Conservation (phyloP, 2,113 vertebrate species). For the Poecile atricapillus region DNA sequence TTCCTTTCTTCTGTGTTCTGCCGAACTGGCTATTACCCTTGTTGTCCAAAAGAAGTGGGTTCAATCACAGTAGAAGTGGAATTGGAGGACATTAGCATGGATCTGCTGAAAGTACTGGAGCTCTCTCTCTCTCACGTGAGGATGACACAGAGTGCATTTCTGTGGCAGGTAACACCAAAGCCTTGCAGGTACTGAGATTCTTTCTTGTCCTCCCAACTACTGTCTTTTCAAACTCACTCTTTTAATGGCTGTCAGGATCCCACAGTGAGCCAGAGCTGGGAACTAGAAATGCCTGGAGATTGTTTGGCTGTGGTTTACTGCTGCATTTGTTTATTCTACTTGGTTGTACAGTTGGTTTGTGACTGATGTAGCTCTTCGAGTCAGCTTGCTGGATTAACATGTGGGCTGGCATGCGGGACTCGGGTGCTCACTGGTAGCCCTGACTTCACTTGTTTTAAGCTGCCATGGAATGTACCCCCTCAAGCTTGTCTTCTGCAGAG, state of each 20-base stretch:
- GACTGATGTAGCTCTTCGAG: neutral
- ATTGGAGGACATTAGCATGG: neutral
- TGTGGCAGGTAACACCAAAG: neutral
- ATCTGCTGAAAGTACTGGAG: neutral
- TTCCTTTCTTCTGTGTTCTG: neutral
- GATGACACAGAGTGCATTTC: rapidly evolving
- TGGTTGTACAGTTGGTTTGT: neutral
- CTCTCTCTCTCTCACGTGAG: neutral
- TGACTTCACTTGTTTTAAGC: neutral
- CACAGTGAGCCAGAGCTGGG: neutral
- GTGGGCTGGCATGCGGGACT: neutral
- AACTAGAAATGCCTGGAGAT: neutral
- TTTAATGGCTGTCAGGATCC: neutral
- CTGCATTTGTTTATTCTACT: neutral
- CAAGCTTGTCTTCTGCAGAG: neutral
- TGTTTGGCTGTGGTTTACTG: neutral
- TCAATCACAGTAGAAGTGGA: neutral
- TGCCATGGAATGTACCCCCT: neutral
- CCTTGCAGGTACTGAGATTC: neutral
- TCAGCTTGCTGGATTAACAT: neutral
- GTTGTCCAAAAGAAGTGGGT: neutral
- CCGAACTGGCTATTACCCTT: neutral
- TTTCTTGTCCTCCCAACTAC: neutral
- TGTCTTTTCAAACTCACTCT: neutral
- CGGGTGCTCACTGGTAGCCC: neutral